Conservation (phyloP, 2,888 invertebrate species). For the Megalurothrips usitatus region DNA sequence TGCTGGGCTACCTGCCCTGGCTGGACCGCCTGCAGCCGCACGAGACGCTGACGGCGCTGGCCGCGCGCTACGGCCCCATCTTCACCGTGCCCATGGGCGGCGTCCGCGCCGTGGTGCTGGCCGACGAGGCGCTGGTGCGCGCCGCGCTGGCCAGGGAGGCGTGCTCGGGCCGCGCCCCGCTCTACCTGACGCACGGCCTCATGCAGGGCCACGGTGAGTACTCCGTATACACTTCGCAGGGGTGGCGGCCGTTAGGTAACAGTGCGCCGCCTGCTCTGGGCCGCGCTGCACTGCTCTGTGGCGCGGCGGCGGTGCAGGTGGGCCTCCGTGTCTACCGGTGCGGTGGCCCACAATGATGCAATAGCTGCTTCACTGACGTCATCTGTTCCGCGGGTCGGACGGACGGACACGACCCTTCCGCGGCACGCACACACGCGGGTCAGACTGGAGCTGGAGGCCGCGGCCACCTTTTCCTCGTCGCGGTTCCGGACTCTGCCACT, state of each 20-base stretch:
- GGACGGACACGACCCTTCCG: no score
- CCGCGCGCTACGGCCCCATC: conserved; percentile 66
- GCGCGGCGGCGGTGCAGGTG: no score
- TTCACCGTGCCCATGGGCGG: conserved; percentile 71
- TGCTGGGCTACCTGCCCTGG: conserved; percentile 74
- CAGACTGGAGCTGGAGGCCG: no score
- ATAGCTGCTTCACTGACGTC: background rate
- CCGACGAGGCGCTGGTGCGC: conserved; percentile 67
- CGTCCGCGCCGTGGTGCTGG: conserved; percentile 65
- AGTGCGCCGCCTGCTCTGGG: no score
- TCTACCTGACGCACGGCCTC: conserved; percentile 79
- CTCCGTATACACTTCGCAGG: no score
- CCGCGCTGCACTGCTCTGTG: no score
- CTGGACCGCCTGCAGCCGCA: conserved; percentile 67
- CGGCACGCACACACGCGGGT: no score
- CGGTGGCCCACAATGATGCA: background rate
- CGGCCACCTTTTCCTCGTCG: no score
- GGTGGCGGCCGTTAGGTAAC: background rate
- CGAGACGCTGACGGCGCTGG: conserved; percentile 60
- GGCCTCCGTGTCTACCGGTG: background rate
- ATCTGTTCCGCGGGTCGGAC: background rate
- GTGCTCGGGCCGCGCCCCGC: conserved; percentile 72
- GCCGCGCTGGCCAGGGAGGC: conserved; percentile 67
- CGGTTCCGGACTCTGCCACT: no score
- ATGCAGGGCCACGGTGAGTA: conserved; percentile 80